Conservation (phyloP, 2,888 invertebrate species). For the Plebejus anna region DNA sequence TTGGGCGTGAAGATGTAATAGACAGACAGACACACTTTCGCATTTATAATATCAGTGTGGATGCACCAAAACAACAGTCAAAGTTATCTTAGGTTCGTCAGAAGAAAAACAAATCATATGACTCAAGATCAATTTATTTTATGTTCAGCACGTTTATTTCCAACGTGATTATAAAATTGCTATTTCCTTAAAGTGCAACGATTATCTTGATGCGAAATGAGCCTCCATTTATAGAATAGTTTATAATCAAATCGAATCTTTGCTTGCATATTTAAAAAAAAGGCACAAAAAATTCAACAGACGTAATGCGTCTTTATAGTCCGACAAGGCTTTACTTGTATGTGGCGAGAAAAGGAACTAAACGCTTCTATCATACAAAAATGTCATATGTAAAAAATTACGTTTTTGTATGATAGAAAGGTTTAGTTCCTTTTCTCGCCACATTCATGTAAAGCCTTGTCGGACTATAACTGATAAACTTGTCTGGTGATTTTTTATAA, state of each 20-base stretch:
- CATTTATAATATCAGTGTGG: too few relatives aligned
- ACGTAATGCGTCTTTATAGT: background rate
- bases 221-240: background rate
- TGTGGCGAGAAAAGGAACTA: too few relatives aligned
- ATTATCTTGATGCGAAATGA: background rate
- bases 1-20: too few relatives aligned
- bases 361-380: too few relatives aligned
- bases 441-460: too few relatives aligned
- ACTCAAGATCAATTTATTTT: constrained; percentile 13
- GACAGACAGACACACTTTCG: too few relatives aligned
- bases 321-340: too few relatives aligned
- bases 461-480: background rate
- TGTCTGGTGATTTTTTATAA: background rate
- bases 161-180: constrained; percentile 13
- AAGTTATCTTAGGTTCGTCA: background rate
- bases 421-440: too few relatives aligned
- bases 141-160: background rate
- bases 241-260: background rate
- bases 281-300: background rate
- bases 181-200: background rate
- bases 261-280: background rate
- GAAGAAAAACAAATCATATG: background rate
- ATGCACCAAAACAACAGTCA: background rate
- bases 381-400: too few relatives aligned
- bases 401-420: too few relatives aligned